Percentiles rank a stretch among this genome's conserved stretches.
Evolutionary conservation across 2,113 vertebrate species (phyloP).

Genomic region (Tragulus kanchil): DNA sequence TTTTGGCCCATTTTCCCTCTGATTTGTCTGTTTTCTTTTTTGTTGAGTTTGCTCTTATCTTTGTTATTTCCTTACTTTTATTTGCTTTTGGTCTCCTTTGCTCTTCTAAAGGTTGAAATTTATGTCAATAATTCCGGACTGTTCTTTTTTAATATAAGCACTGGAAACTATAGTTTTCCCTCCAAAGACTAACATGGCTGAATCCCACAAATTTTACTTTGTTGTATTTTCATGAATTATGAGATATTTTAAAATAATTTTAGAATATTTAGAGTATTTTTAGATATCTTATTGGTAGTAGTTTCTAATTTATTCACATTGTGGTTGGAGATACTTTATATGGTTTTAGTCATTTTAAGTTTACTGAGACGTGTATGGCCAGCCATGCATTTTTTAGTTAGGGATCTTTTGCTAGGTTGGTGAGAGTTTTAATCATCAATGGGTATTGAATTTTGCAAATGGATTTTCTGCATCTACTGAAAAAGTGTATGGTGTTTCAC

Average conservation of each 20-base stretch:
- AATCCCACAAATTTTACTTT: background rate
- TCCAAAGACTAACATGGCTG: background rate
- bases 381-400: too few species aligned
- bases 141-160: background rate
- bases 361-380: background rate
- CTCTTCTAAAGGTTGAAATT: background rate
- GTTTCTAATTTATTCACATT: conserved; percentile 18
- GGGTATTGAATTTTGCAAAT: background rate
- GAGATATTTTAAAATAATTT: conserved; percentile 10
- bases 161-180: background rate
- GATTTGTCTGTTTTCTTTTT: background rate
- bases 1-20: background rate
- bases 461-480: background rate
- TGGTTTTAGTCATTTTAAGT: background rate
- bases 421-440: background rate
- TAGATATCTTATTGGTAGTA: background rate
- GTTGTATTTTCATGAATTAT: background rate
- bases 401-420: too few species aligned
- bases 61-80: background rate
- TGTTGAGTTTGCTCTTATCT: background rate
- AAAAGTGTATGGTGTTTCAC: background rate
- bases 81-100: background rate
- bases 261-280: background rate
- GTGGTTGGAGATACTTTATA: background rate
- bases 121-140: background rate